phyloP scores from a whole-genome alignment of 2,888 invertebrate genomes.

The Cyrtodaria siliqua region DNA sequence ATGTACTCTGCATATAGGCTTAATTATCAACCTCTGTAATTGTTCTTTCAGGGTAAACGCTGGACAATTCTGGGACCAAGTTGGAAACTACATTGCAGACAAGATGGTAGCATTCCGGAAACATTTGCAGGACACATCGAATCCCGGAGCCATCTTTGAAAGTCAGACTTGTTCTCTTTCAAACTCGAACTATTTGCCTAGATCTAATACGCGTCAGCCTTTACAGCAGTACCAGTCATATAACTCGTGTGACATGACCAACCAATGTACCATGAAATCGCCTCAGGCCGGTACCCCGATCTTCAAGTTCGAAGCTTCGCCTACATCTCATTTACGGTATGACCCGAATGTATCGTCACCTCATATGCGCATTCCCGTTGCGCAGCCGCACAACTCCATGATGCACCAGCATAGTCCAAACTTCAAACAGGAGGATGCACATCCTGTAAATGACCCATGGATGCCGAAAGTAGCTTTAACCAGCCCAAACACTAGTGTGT shows the following conservation, averaged over 20 bases:
- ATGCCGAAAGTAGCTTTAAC: neutral
- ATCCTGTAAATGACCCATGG: constrained; percentile 25
- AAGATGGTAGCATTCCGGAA: constrained; percentile 65
- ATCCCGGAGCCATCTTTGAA: constrained; percentile 66
- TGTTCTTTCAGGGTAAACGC: constrained; percentile 64
- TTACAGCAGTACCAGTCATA: neutral
- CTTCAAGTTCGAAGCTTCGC: too few relatives aligned
- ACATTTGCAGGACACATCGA: constrained; percentile 31
- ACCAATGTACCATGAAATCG: too few relatives aligned
- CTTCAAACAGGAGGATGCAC: too few relatives aligned
- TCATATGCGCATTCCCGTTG: too few relatives aligned
- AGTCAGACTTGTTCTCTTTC: constrained; percentile 59
- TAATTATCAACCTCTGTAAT: too few relatives aligned
- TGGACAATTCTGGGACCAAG: constrained; percentile 72
- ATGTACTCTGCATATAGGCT: too few relatives aligned
- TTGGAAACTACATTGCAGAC: constrained; percentile 64
- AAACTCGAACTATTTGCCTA: neutral
- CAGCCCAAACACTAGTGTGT: constrained; percentile 25
- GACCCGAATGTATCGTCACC: too few relatives aligned
- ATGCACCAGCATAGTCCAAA: too few relatives aligned
- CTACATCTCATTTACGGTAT: too few relatives aligned
- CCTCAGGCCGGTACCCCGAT: too few relatives aligned
- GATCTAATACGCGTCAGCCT: neutral
- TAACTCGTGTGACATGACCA: too few relatives aligned
- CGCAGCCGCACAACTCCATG: too few relatives aligned